phyloP scores from a whole-genome alignment of 2,888 invertebrate genomes.

The Gasteruption jaculator region DNA sequence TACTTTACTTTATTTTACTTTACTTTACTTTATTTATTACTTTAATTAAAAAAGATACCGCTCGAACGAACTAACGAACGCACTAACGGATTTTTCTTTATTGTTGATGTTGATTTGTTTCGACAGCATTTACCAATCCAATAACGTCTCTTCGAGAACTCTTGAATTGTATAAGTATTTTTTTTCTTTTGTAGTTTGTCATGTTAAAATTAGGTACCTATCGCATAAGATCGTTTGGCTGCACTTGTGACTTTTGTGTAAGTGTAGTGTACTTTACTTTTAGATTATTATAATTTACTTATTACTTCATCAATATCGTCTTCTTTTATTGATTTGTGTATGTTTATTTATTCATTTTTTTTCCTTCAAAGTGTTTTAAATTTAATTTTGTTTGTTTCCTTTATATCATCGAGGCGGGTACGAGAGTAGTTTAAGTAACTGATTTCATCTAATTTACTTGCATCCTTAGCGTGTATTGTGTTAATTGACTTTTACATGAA shows the following conservation, averaged over 20 bases:
- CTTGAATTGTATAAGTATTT: constrained; percentile 9
- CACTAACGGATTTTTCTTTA: no score
- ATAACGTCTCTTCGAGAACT: constrained; percentile 17
- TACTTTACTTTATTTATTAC: constrained; percentile 13
- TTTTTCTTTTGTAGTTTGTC: constrained; percentile 17
- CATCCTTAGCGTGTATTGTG: constrained; percentile 22
- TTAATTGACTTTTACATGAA: constrained; percentile 47
- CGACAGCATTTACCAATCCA: no score
- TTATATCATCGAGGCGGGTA: constrained; percentile 6
- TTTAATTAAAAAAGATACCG: no score
- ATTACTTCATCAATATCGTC: no score
- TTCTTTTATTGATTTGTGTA: no score
- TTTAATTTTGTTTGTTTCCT: constrained; percentile 10
- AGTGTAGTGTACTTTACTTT: constrained; percentile 6
- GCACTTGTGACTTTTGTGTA: constrained; percentile 20
- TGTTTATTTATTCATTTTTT: no score
- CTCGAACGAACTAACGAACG: no score
- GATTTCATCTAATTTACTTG: constrained; percentile 20
- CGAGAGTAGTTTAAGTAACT: constrained; percentile 25
- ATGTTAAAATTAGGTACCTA: constrained; percentile 27
- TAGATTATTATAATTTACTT: constrained; percentile 9
- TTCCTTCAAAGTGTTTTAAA: no score
- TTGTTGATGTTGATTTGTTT: no score
- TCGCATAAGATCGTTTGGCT: constrained; percentile 31
- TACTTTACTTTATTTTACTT: constrained; percentile 7